Evolutionary conservation across 2,797 vertebrate genomes (phyloP).

Genomic region (Lepilemur septentrionalis): DNA sequence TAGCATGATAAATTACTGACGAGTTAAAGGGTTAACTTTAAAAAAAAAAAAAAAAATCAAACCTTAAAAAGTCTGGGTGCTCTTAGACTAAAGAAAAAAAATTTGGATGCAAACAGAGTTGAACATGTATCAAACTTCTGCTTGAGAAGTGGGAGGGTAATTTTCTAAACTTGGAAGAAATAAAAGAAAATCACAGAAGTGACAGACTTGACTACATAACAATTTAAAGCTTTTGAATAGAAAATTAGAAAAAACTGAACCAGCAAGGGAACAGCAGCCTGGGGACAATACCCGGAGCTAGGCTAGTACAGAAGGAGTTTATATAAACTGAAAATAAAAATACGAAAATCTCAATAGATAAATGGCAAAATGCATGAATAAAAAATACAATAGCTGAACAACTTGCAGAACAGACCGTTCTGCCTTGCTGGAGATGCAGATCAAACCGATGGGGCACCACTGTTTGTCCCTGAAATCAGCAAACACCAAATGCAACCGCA

Average conservation of each 20-base stretch:
- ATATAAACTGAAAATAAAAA: constrained; percentile 8
- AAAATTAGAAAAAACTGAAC: background rate
- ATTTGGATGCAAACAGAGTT: background rate
- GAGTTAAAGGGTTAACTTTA: background rate
- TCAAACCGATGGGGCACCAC: background rate
- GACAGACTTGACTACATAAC: background rate
- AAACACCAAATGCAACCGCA: background rate
- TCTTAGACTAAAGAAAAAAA: background rate
- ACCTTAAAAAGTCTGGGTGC: background rate
- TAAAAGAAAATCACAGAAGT: constrained; percentile 21
- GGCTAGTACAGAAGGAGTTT: background rate
- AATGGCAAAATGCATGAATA: background rate
- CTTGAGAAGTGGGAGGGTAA: background rate
- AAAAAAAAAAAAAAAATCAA: background rate
- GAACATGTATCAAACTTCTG: background rate
- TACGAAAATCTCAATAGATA: background rate
- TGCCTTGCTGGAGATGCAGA: background rate
- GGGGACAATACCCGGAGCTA: background rate
- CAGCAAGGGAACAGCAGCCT: background rate
- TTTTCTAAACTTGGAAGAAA: constrained; percentile 39
- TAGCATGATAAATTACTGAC: background rate
- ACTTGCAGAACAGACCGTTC: background rate
- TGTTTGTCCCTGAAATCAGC: constrained; percentile 4
- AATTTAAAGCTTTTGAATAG: constrained; percentile 9
- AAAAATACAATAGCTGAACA: background rate